Evolutionary conservation across 2,888 invertebrate species (phyloP).

Genomic region (Palloptera scutellata): DNA sequence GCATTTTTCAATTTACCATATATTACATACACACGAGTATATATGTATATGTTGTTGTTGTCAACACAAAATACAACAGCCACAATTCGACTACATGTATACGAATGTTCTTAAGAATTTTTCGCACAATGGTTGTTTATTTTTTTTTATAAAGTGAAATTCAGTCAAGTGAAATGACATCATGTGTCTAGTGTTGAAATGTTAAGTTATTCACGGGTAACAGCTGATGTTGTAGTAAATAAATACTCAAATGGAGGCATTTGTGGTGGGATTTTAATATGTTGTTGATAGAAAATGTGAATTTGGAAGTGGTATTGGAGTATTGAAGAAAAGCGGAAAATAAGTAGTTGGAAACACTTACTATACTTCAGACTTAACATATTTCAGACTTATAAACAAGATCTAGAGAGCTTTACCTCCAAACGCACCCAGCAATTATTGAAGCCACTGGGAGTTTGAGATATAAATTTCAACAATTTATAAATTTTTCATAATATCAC

Average conservation of each 20-base stretch:
- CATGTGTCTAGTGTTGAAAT: constrained; percentile 47
- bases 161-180: constrained; percentile 59
- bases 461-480: no score
- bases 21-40: constrained; percentile 20
- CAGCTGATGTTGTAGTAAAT: constrained; percentile 41
- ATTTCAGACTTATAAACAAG: no score
- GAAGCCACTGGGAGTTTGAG: no score
- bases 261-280: constrained; percentile 12
- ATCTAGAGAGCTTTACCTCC: no score
- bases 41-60: not conserved
- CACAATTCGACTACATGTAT: not conserved
- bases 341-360: no score
- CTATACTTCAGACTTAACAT: no score
- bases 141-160: constrained; percentile 11
- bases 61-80: not conserved
- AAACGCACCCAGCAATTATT: no score
- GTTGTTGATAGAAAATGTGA: constrained; percentile 14
- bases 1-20: constrained; percentile 60
- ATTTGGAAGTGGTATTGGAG: constrained; percentile 18
- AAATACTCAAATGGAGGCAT: constrained; percentile 6
- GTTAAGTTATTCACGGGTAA: constrained; percentile 33
- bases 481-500: constrained; percentile 8
- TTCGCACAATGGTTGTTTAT: not conserved
- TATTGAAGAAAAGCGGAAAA: no score
- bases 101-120: not conserved